Evolutionary conservation across 2,113 vertebrate species (phyloP).

Genomic region (Sinocyclocheilus rhinocerous): DNA sequence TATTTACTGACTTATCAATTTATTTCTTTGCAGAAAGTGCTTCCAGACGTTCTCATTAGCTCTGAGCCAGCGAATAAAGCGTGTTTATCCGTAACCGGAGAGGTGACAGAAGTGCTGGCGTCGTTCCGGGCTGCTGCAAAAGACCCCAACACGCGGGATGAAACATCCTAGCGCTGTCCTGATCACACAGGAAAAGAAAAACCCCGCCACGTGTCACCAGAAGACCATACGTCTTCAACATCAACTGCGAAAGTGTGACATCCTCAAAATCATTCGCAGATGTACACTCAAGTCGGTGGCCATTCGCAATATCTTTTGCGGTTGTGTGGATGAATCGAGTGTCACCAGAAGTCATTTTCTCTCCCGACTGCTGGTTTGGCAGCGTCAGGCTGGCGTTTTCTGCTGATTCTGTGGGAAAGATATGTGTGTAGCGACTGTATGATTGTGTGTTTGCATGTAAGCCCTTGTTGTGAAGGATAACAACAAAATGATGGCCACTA

Average conservation of each 20-base stretch:
- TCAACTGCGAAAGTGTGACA: too few relatives aligned
- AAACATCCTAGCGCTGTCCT: background rate
- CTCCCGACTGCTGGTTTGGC: conserved; percentile 51
- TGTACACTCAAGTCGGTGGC: too few relatives aligned
- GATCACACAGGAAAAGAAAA: background rate
- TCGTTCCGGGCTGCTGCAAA: background rate
- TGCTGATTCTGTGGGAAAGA: conserved; percentile 48
- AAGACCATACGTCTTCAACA: conserved; percentile 50
- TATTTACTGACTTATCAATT: conserved; percentile 41
- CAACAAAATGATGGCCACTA: conserved; percentile 72
- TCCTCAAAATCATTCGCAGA: too few relatives aligned
- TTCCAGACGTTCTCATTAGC: conserved; percentile 43
- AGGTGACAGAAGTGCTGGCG: conserved; percentile 40
- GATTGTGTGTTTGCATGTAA: conserved; percentile 54
- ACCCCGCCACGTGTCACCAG: conserved; percentile 65
- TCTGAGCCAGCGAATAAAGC: conserved; percentile 27
- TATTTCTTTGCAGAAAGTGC: conserved; percentile 37
- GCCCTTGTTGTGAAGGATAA: conserved; percentile 61
- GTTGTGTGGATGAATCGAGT: conserved; percentile 41
- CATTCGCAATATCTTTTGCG: conserved; percentile 36
- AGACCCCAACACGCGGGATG: background rate
- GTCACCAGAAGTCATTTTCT: conserved; percentile 37
- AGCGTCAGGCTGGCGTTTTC: conserved; percentile 39
- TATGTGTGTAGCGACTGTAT: conserved; percentile 50
- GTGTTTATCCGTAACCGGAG: conserved; percentile 37